Base-by-base conservation (phyloP, 1,140 invertebrate genomes). In the Plutomurus gul region DNA sequence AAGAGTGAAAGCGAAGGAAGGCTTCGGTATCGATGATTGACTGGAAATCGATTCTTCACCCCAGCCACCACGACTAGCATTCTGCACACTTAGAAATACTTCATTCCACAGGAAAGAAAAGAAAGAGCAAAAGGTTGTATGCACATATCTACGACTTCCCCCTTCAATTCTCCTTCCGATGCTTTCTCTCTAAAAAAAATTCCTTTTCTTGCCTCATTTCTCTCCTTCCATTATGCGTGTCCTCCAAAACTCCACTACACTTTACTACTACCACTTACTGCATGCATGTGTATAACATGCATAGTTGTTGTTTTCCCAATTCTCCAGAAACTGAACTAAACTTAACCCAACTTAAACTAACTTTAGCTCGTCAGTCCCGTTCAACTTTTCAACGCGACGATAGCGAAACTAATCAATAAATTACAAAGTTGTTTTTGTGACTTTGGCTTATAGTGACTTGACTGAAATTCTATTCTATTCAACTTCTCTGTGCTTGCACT, bases 1-100 rank as follows among this genome's bases (percentile, higher is more conserved):
- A 56, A n/a, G 27, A 60, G 27, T 33, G 51, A 65, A 65, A 65
- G 56, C 30, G 33, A 60, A 60, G 51, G 33, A 65, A 65, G 20
- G n/a, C 46, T 18, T 65, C 25, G 27, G 30, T 79, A 79, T 79
- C 75, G 70, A 79, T 79, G 79, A 80, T 80, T 80, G 79, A 80
- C 79, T 76, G 79, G 75, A 80, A 80, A 80, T 80, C 79, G 56
- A 65, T 65, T 65, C 56, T 65, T 65, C 10, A n/a, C 56, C 27
- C 27, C 56, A 7, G 30, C 56, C 18, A 25, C 25, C 51, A 25
- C 6, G n/a, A n/a, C n/a, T n/a, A n/a, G n/a, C 51, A 56, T 30
- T 65, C 30, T 65, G 13, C 4, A 3, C 11, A 65, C 25, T 65
- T 36, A 33, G 27, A 27, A 65, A 30, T 16, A 10, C 39, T n/a